Conservation (phyloP, 2,113 vertebrate species). For the Haemorhous mexicanus region DNA sequence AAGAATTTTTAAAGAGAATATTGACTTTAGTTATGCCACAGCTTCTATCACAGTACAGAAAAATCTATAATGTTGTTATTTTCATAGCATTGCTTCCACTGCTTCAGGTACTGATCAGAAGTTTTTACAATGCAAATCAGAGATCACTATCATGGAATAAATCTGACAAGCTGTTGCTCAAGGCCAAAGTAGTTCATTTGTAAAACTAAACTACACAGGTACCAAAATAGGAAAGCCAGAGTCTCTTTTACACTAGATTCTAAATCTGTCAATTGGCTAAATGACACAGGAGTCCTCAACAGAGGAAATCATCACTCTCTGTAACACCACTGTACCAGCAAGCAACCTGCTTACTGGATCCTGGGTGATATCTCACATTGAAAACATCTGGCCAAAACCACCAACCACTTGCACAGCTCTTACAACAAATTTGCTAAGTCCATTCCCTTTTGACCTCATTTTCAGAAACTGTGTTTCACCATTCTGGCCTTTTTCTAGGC, state of each 20-base stretch:
- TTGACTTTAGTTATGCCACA: not conserved
- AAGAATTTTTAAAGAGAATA: not conserved
- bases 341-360: not conserved
- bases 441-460: not conserved
- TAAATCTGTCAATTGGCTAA: not conserved
- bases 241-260: not conserved
- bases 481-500: not conserved
- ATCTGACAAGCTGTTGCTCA: not conserved
- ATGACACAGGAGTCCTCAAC: not conserved
- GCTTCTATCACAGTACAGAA: not conserved
- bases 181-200: not conserved
- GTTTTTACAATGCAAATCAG: not conserved
- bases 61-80: not conserved
- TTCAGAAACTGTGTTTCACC: not conserved
- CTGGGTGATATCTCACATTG: not conserved
- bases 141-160: not conserved
- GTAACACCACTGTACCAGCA: not conserved
- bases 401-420: not conserved
- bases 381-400: not conserved
- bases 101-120: not conserved
- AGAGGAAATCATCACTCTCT: not conserved
- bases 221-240: not conserved
- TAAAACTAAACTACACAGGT: not conserved
- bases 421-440: not conserved
- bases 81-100: not conserved